Percentiles rank a stretch among this genome's conserved stretches.
Conservation (phyloP, 2,113 vertebrate species). For the Oryzias melastigma region DNA sequence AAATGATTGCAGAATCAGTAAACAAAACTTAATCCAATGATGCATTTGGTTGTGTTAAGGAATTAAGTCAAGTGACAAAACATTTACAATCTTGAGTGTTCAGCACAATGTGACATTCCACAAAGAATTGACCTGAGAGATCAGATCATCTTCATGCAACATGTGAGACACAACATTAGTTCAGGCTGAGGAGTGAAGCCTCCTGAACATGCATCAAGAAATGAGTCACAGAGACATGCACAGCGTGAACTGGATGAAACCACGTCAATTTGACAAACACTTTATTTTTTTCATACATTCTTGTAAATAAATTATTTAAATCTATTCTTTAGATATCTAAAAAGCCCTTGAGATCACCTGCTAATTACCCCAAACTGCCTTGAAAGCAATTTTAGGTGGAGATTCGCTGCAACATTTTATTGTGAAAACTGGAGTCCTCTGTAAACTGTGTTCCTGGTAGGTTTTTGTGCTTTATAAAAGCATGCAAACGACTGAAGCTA, state of each 20-base stretch:
- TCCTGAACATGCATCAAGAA: slow-evolving; percentile 31
- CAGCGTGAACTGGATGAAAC: slow-evolving; percentile 3
- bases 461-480: slow-evolving; percentile 7
- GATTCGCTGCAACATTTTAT: background rate
- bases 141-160: slow-evolving; percentile 60
- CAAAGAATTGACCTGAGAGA: slow-evolving; percentile 43
- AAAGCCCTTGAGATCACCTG: no score
- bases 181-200: slow-evolving; percentile 38
- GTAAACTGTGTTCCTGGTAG: slow-evolving; percentile 11
- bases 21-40: background rate
- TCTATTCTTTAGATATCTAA: background rate
- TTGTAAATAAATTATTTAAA: slow-evolving; percentile 11
- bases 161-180: slow-evolving; percentile 37
- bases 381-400: no score
- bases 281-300: slow-evolving; percentile 9
- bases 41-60: background rate
- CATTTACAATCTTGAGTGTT: slow-evolving; percentile 53
- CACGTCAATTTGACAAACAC: background rate
- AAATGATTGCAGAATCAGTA: background rate
- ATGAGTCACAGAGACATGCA: slow-evolving; percentile 33
- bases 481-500: slow-evolving; percentile 30
- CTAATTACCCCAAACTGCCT: no score
- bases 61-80: slow-evolving; percentile 25
- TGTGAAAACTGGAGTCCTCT: background rate
- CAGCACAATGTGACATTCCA: slow-evolving; percentile 20